Conservation (phyloP, 35 echinoderm and acorn worm species). For the Eucidaris tribuloides region DNA sequence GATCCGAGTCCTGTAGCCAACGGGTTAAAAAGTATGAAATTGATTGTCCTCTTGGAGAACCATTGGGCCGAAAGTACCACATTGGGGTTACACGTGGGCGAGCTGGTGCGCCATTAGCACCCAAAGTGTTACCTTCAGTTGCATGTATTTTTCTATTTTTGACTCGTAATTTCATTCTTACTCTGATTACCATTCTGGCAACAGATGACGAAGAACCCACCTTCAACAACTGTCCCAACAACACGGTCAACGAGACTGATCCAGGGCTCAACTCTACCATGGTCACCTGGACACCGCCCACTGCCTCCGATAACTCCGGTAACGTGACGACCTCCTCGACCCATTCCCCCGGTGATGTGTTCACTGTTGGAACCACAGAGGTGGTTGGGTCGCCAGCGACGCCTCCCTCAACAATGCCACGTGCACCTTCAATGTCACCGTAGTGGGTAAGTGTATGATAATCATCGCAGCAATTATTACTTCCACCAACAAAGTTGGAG, state of each 20-base stretch:
- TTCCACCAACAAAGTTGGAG: no score
- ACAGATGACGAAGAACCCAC: conserved; percentile 10
- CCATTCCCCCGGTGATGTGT: neutral
- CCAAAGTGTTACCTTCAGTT: no score
- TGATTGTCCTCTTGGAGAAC: no score
- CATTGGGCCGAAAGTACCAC: no score
- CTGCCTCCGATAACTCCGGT: conserved; percentile 29
- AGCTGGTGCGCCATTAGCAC: no score
- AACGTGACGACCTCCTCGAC: neutral
- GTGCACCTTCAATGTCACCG: conserved; percentile 45
- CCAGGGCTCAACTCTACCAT: neutral
- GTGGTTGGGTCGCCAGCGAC: conserved; percentile 54
- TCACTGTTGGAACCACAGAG: neutral
- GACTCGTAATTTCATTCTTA: no score
- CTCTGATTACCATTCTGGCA: no score
- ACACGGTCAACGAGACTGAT: neutral
- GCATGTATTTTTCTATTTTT: no score
- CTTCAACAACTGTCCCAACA: neutral
- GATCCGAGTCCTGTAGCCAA: no score
- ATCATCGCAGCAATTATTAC: no score
- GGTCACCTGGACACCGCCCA: conserved; percentile 31
- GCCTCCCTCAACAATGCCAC: conserved; percentile 9
- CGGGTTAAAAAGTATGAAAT: no score
- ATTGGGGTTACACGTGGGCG: no score
- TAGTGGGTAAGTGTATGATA: conserved; percentile 43